Percentiles rank a stretch among this genome's conserved stretches.
phyloP scores from a whole-genome alignment of 2,797 vertebrate genomes.

The Tapirus indicus region DNA sequence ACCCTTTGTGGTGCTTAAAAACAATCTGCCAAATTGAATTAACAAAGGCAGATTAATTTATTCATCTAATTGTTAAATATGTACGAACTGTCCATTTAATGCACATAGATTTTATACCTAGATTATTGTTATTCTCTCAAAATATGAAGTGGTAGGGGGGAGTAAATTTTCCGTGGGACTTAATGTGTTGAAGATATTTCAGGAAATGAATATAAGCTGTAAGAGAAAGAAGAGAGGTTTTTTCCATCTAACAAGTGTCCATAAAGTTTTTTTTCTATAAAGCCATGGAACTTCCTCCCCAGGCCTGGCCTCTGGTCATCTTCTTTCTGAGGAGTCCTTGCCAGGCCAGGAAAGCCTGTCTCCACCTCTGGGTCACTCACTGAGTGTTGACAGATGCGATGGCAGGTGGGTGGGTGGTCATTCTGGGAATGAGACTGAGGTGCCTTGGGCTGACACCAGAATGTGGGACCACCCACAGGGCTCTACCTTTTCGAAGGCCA shows the following conservation, averaged over 20 bases:
- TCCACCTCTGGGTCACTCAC: too few relatives aligned
- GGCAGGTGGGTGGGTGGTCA: fast-evolving
- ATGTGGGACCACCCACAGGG: neutral
- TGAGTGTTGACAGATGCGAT: neutral
- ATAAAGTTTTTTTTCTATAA: neutral
- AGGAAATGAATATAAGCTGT: neutral
- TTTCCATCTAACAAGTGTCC: neutral
- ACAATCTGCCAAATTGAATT: too few relatives aligned
- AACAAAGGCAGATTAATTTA: too few relatives aligned
- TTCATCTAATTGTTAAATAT: too few relatives aligned
- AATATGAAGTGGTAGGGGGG: too few relatives aligned
- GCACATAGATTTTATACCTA: too few relatives aligned
- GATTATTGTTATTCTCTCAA: too few relatives aligned
- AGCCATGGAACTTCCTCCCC: neutral
- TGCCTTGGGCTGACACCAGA: neutral
- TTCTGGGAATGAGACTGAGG: neutral
- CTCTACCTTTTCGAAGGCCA: neutral
- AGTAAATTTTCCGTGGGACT: too few relatives aligned
- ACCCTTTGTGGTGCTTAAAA: too few relatives aligned
- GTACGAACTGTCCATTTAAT: too few relatives aligned
- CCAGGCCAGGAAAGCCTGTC: neutral
- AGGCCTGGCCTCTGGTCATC: neutral
- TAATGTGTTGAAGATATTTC: too few relatives aligned
- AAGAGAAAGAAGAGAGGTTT: neutral
- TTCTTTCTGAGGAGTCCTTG: neutral